phyloP scores from a whole-genome alignment of 2,888 invertebrate species.

The Scaptomyza flava region DNA sequence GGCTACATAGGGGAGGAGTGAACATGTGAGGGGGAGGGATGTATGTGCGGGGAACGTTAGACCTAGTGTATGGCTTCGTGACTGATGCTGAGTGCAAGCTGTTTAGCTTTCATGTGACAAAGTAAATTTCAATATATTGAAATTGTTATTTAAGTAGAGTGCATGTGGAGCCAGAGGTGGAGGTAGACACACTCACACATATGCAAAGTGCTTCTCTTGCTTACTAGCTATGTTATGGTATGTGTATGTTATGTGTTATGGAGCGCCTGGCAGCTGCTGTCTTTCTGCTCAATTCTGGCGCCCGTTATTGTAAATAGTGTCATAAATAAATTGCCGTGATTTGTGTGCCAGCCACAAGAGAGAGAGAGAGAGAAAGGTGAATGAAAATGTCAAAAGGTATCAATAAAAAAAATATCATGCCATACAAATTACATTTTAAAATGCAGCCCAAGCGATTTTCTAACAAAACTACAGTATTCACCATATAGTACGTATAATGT shows the following conservation, averaged over 20 bases:
- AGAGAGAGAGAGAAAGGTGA: conserved; percentile 7
- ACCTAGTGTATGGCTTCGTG: conserved; percentile 44
- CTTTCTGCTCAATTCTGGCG: conserved; percentile 26
- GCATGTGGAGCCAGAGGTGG: conserved; percentile 51
- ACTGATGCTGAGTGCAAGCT: conserved; percentile 74
- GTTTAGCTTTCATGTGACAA: conserved; percentile 79
- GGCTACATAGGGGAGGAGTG: not conserved
- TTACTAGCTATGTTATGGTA: conserved; percentile 20
- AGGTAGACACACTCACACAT: not conserved
- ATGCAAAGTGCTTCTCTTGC: conserved; percentile 17
- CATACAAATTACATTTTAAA: conserved; percentile 71
- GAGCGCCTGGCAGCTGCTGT: conserved; percentile 59
- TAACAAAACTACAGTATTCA: conserved; percentile 48
- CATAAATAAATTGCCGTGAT: conserved; percentile 78
- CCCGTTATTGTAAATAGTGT: conserved; percentile 71
- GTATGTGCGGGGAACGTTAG: conserved; percentile 1
- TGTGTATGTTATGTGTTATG: conserved; percentile 29
- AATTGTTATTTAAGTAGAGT: conserved; percentile 79
- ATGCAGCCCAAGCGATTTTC: conserved; percentile 67
- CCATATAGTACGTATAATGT: conserved; percentile 19
- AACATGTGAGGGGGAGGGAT: not conserved
- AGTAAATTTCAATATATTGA: conserved; percentile 81
- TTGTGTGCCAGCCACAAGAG: conserved; percentile 59
- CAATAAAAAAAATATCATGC: conserved; percentile 53
- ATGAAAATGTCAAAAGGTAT: conserved; percentile 3